Evolutionary conservation across 1,140 invertebrate genomes (phyloP).

Genomic region (Lepidotrigona ventralis): DNA sequence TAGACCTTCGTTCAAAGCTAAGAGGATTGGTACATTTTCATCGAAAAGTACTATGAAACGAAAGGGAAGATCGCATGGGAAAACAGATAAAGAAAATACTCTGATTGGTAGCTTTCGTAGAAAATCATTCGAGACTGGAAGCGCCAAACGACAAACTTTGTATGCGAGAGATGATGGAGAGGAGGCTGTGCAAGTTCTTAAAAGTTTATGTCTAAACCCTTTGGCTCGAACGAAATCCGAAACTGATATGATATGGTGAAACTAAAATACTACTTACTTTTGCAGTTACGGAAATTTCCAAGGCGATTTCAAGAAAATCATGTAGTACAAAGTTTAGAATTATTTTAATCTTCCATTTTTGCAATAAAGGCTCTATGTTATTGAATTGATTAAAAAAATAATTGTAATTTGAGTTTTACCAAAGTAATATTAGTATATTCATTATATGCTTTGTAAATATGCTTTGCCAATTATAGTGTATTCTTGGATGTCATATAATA

Average conservation of each 20-base stretch:
- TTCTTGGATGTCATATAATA: conserved; percentile 12
- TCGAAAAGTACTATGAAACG: conserved; percentile 57
- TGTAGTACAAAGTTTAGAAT: not conserved
- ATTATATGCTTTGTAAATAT: conserved; percentile 36
- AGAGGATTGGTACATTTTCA: conserved; percentile 59
- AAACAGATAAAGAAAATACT: conserved; percentile 41
- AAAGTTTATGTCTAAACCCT: conserved; percentile 75
- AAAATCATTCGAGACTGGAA: conserved; percentile 42
- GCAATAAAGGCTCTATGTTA: not conserved
- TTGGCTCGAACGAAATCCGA: conserved; percentile 71
- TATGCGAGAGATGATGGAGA: conserved; percentile 76
- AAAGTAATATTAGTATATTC: not conserved
- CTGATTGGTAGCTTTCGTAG: conserved; percentile 32
- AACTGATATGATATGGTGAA: conserved; percentile 77
- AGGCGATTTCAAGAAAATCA: not conserved
- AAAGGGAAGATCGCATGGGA: conserved; percentile 33
- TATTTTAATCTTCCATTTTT: not conserved
- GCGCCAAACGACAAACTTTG: conserved; percentile 72
- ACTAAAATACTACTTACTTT: not conserved
- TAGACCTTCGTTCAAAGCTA: conserved; percentile 57
- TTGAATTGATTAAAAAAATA: not conserved
- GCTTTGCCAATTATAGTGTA: not conserved
- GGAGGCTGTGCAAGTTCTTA: conserved; percentile 73
- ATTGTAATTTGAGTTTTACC: not conserved
- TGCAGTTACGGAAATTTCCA: not conserved